These are phyloP conservation scores for Glaucidium brasilianum DNA, from an alignment of 2,113 vertebrate species.

Conservation along the genomic window DNA sequence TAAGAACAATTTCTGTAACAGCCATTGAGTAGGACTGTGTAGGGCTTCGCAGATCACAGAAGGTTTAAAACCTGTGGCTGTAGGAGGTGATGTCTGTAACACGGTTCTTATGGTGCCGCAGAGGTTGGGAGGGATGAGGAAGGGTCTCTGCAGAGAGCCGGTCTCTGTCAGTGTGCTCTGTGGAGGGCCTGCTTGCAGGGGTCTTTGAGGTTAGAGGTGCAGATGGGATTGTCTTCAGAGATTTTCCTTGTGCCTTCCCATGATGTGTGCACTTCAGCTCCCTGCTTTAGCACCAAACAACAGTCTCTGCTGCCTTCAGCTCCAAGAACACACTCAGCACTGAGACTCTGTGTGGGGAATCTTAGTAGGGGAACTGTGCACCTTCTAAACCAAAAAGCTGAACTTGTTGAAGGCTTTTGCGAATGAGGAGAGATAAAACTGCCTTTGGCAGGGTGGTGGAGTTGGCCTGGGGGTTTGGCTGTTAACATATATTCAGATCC, in stretches of 20 bases:
- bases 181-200: neutral
- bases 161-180: neutral
- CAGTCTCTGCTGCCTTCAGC: conserved; percentile 22
- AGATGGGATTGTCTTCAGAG: neutral
- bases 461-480: no score
- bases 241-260: neutral
- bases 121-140: neutral
- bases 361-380: neutral
- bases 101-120: rapidly evolving
- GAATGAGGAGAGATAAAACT: neutral
- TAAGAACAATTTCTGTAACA: neutral
- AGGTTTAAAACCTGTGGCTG: neutral
- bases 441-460: neutral
- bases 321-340: neutral
- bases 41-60: neutral
- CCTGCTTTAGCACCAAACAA: neutral
- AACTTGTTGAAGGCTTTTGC: neutral
- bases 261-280: neutral
- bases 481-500: neutral
- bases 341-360: rapidly evolving
- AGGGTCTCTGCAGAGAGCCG: neutral
- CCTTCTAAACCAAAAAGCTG: neutral
- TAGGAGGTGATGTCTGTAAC: neutral
- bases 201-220: neutral
- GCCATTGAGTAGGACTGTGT: neutral